Base-by-base conservation (phyloP, 2,797 vertebrate genomes). In the Labeo calbasu region DNA sequence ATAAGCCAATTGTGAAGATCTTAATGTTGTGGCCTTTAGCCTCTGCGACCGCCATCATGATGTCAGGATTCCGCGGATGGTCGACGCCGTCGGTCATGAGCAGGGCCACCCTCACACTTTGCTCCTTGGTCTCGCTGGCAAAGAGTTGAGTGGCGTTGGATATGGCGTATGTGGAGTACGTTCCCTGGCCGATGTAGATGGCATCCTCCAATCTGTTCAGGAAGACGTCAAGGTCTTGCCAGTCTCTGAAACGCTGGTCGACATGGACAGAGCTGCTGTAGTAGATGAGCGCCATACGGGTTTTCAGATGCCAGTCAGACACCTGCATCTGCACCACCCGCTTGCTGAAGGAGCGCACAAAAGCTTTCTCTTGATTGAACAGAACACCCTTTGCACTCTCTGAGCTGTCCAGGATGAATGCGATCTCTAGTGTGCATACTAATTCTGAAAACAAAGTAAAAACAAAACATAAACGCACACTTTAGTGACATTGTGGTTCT, bases 401-500 rank as follows among this genome's bases (percentile, higher is more conserved):
- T 0, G 97, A 99, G 90, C 97, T 98, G 94, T 98, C 97, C 92
- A 98, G 80, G 43, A 98, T 93, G 90, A 97, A 98, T 17, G 93
- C 91, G 87, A 96, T 92, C 80, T 95, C 94, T 86, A 96, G 86
- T 0, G 86, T 83, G 80, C 95, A 96, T 2, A 75, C 61, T 53
- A 69, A 61, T 84, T 87, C 94, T 94, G 88, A 12, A 51, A 63
- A 0, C 19, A 65, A 55, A 85, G 48, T 69, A 9, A 82, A 68
- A 82, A 46, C 46, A n/a, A 15, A 46, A 1, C 21, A 40, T n/a
- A 15, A 57, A 55, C 28, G 15, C 68, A 63, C 25, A 17, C 15
- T 32, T 40, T 75, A 75, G 23, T 9, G 40, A 4, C 5, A 46
- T 32, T 3, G 40, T 28, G 23, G 46, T 25, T 71, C 9, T 21